Conservation (phyloP, 2,797 vertebrate genomes). For the Fratercula arctica region DNA sequence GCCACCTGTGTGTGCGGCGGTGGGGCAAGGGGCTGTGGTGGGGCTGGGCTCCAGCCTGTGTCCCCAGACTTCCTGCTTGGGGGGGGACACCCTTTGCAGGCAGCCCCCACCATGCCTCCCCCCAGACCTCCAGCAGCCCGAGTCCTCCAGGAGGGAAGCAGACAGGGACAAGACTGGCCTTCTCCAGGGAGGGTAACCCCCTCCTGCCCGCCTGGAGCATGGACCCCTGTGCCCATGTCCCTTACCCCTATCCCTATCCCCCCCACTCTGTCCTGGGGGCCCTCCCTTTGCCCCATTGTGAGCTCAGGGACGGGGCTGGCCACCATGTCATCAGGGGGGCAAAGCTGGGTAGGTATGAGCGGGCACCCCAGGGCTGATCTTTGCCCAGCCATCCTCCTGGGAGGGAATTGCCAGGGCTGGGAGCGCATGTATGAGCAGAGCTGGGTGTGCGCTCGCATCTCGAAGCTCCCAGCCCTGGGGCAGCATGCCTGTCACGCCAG, state of each 20-base stretch:
- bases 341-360: neutral
- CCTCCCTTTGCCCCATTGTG: neutral
- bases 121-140: neutral
- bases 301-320: neutral
- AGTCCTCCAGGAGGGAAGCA: neutral
- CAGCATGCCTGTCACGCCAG: neutral
- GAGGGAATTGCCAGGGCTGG: neutral
- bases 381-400: neutral
- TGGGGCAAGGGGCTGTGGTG: neutral
- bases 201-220: neutral
- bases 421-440: fast-evolving
- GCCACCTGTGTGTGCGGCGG: neutral
- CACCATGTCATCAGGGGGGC: fast-evolving
- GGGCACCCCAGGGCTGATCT: fast-evolving
- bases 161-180: neutral
- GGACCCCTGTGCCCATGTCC: neutral
- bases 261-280: fast-evolving
- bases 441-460: fast-evolving
- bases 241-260: neutral
- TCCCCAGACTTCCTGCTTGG: neutral
- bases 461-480: neutral
- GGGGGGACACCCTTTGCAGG: too few species aligned
- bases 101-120: neutral
- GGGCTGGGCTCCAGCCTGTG: neutral
- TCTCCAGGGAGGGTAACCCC: fast-evolving